Conservation (phyloP, 2,797 vertebrate genomes). For the Phoxinus dragarum region DNA sequence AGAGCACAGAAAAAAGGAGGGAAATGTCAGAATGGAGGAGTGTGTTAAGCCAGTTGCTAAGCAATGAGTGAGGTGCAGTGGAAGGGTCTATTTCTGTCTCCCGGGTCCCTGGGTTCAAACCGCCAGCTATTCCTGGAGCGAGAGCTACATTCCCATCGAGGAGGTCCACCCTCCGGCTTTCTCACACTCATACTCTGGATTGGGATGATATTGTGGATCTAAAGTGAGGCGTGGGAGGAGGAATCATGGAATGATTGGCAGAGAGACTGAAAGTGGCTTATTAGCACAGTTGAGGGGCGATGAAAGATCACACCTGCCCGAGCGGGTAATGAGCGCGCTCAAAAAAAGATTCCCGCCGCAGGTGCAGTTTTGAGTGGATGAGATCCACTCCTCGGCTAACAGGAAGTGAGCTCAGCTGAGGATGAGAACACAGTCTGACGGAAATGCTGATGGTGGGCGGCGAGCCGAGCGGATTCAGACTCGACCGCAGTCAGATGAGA, state of each 20-base stretch:
- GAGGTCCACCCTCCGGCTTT: neutral
- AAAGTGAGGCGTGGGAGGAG: constrained; percentile 12
- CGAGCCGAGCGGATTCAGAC: constrained; percentile 26
- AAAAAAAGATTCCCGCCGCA: neutral
- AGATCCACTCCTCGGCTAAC: neutral
- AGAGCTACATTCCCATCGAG: constrained; percentile 37
- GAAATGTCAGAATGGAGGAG: constrained; percentile 48
- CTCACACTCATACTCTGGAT: constrained; percentile 13
- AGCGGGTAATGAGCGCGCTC: neutral
- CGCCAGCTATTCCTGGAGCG: constrained; percentile 64
- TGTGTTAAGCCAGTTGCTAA: constrained; percentile 62
- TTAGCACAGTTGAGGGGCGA: neutral
- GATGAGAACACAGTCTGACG: constrained; percentile 37
- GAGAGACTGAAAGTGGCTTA: constrained; percentile 25
- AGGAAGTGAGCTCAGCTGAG: neutral
- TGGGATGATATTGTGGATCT: constrained; percentile 19
- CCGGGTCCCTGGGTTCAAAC: constrained; percentile 60
- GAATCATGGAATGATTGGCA: constrained; percentile 18
- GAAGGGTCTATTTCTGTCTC: constrained; percentile 66
- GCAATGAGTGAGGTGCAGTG: constrained; percentile 60
- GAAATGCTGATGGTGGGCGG: constrained; percentile 35
- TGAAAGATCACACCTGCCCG: constrained; percentile 20
- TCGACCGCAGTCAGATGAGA: neutral
- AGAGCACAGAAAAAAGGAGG: constrained; percentile 15
- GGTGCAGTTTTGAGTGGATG: constrained; percentile 1